These are phyloP conservation scores for Strigamia maritima DNA, from an alignment of 2,888 invertebrate genomes.

Conservation along the genomic window DNA sequence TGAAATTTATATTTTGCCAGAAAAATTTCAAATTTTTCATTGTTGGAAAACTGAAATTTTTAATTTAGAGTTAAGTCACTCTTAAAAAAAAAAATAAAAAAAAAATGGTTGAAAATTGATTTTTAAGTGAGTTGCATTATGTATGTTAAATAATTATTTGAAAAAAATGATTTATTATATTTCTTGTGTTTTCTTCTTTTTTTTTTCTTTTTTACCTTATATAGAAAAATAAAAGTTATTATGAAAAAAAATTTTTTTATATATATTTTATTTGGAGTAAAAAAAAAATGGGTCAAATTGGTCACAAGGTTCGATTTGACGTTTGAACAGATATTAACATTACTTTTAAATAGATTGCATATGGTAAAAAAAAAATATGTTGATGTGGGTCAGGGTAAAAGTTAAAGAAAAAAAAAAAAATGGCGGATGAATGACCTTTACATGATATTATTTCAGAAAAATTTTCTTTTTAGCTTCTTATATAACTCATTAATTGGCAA, in stretches of 20 bases:
- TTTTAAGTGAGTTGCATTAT: neutral
- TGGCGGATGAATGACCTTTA: conserved; percentile 17
- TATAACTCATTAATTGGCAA: neutral
- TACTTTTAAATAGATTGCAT: conserved; percentile 11
- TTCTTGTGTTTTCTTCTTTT: neutral
- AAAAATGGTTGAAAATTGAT: neutral
- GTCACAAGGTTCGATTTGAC: conserved; percentile 18
- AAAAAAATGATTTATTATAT: conserved; percentile 18
- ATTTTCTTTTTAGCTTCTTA: neutral
- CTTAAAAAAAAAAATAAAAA: neutral
- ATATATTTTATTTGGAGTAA: neutral
- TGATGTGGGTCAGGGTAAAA: conserved; percentile 21
- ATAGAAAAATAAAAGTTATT: conserved; percentile 12
- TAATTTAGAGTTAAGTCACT: neutral
- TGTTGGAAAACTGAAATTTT: neutral
- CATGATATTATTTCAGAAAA: neutral
- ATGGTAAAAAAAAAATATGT: neutral
- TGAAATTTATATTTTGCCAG: conserved; percentile 6
- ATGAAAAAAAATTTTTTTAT: neutral
- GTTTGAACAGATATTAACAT: conserved; percentile 9
- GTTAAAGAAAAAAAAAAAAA: neutral
- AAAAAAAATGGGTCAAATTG: neutral
- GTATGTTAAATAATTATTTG: neutral
- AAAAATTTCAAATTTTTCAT: neutral
- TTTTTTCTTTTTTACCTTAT: conserved; percentile 1